A percentile compares a stretch with the other conserved stretches of the same genome.
phyloP scores from a whole-genome alignment of 1,140 invertebrate genomes.

The Aplysia californica region DNA sequence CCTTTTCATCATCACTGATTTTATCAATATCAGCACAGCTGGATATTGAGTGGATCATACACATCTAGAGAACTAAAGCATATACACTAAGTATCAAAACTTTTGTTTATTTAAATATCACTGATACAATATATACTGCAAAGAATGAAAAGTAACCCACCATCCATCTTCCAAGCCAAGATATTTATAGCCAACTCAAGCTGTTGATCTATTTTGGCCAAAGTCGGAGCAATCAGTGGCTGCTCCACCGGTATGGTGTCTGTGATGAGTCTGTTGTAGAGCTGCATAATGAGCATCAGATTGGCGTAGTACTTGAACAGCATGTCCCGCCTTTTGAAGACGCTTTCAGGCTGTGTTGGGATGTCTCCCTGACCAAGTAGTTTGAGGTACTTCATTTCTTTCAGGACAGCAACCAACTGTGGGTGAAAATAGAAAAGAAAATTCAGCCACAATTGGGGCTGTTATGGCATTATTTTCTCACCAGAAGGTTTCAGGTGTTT shows the following conservation, averaged over 20 bases:
- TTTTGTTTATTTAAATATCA: too few species aligned
- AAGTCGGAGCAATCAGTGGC: slow-evolving; percentile 82
- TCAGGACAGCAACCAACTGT: slow-evolving; percentile 67
- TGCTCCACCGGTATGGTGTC: slow-evolving; percentile 85
- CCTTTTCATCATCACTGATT: too few species aligned
- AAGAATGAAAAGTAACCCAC: slow-evolving; percentile 66
- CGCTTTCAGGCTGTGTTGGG: slow-evolving; percentile 60
- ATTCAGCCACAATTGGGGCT: too few species aligned
- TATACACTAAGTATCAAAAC: too few species aligned
- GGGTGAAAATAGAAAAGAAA: too few species aligned
- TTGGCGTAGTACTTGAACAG: slow-evolving; percentile 66
- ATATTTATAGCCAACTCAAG: slow-evolving; percentile 80
- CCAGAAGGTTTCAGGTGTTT: slow-evolving; percentile 66
- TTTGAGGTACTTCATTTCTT: slow-evolving; percentile 70
- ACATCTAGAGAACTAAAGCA: too few species aligned
- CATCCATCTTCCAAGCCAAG: slow-evolving; percentile 84
- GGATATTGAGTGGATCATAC: too few species aligned
- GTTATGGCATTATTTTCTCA: slow-evolving; percentile 65
- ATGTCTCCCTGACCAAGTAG: slow-evolving; percentile 61
- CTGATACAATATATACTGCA: too few species aligned
- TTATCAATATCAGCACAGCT: too few species aligned
- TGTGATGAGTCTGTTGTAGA: slow-evolving; percentile 81
- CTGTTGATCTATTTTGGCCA: slow-evolving; percentile 83
- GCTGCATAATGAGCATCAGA: slow-evolving; percentile 66
- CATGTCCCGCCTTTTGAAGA: slow-evolving; percentile 65